Base-by-base conservation (phyloP, 2,888 invertebrate species). In the Hypomecis atomaria region DNA sequence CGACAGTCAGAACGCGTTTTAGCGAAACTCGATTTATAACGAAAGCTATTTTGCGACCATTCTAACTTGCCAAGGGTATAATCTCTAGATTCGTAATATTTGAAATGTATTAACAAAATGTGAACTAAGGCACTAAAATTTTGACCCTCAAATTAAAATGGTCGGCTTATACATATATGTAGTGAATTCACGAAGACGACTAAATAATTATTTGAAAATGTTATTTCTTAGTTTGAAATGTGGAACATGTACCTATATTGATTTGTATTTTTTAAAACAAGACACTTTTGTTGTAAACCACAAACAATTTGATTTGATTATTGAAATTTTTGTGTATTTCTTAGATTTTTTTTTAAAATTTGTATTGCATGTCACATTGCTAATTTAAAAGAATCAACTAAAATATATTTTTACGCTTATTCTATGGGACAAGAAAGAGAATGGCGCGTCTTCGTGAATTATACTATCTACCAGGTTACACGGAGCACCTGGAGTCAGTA, bases 81-180 rank as follows among this genome's bases (percentile, higher is more conserved):
- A 38, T 13, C 6, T 52, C n/a, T 13, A 38, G 23, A 13, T 36
- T 45, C 9, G 44, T 44, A 38, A 42, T 48, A 45, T 36, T 43
- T 36, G 13, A 34, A 40, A 6, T 37, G 34, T 52, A 40, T 34
- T 23, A 47, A 50, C 71, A 66, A 65, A 69, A 66, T 62, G 54
- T 65, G 62, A 59, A 40, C 59, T 56, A 64, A 59, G 64, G 59
- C 64, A 64, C 64, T 56, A 64, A 36, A 54, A 44, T 9, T 48
- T 23, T 9, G 8, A 43, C 13, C 48, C n/a, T 57, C 6, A 38
- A 38, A 23, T 62, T 52, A 52, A 37, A 48, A 8, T 38, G 34
- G 47, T 42, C 38, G 13, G 34, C 36, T 42, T 54, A 13, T 40
- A 43, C 36, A 36, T 5, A 34, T 33, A 13, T 38, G 42, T 0